Percentiles rank a stretch among this genome's conserved stretches.
Evolutionary conservation across 2,888 invertebrate genomes (phyloP).

Genomic region (Campoplex capitator): DNA sequence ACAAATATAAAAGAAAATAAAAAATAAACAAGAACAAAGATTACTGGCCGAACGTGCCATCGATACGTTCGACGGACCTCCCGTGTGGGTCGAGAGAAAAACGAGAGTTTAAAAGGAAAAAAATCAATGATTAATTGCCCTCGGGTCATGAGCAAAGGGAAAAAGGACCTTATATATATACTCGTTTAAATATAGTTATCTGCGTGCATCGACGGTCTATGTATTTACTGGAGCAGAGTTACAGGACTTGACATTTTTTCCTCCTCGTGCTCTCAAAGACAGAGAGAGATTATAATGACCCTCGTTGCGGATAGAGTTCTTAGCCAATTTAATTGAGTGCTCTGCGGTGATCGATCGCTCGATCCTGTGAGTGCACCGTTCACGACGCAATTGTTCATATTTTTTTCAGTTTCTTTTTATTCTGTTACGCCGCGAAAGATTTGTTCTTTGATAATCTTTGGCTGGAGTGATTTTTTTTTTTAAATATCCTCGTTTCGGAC

Average conservation of each 20-base stretch:
- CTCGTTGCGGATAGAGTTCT: conserved; percentile 29
- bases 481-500: not conserved
- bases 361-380: conserved; percentile 15
- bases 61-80: conserved; percentile 52
- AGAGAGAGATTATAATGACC: conserved; percentile 42
- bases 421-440: conserved; percentile 12
- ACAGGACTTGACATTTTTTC: conserved; percentile 29
- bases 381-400: conserved; percentile 10
- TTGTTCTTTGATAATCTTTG: conserved; percentile 36
- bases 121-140: conserved; percentile 47
- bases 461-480: not conserved
- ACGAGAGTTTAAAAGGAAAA: conserved; percentile 32
- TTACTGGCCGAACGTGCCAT: conserved; percentile 33
- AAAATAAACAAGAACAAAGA: conserved; percentile 8
- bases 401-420: not conserved
- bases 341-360: conserved; percentile 48
- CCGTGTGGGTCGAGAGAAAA: conserved; percentile 47
- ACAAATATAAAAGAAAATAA: not conserved
- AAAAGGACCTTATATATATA: conserved; percentile 30
- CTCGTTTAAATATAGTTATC: conserved; percentile 34
- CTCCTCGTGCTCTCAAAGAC: not conserved
- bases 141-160: conserved; percentile 22
- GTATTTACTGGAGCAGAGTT: conserved; percentile 6
- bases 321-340: conserved; percentile 52
- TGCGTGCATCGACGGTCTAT: not conserved